These are phyloP conservation scores for Hypomecis atomaria DNA, from an alignment of 2,888 invertebrate species.

Conservation along the genomic window DNA sequence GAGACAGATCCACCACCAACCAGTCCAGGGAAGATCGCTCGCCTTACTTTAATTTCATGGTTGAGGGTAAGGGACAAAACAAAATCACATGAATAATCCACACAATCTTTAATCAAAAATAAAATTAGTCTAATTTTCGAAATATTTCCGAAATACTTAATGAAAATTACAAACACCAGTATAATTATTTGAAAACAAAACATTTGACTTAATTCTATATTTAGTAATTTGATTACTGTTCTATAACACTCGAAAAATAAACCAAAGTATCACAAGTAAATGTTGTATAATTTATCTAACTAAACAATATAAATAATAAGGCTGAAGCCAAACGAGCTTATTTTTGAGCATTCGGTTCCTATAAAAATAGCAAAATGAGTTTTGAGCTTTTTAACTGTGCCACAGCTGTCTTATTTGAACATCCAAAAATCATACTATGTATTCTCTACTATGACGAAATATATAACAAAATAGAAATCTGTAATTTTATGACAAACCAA, in stretches of 20 bases:
- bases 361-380: too few relatives aligned
- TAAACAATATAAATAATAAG: too few relatives aligned
- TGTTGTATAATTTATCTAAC: too few relatives aligned
- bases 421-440: too few relatives aligned
- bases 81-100: not conserved
- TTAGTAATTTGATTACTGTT: not conserved
- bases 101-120: not conserved
- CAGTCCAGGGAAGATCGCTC: too few relatives aligned
- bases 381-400: too few relatives aligned
- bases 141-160: not conserved
- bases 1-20: too few relatives aligned
- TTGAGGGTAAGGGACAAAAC: not conserved
- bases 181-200: not conserved
- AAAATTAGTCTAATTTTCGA: too few relatives aligned
- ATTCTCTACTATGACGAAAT: too few relatives aligned
- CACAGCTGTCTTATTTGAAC: too few relatives aligned
- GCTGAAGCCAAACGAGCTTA: not conserved
- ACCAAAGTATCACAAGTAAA: not conserved
- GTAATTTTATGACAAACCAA: too few relatives aligned
- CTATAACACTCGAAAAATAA: not conserved
- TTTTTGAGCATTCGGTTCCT: not conserved
- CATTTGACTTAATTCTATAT: not conserved
- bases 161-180: not conserved
- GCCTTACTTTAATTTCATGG: not conserved
- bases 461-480: too few relatives aligned